Conservation (phyloP, 2,113 vertebrate species). For the Cairina moschata region DNA sequence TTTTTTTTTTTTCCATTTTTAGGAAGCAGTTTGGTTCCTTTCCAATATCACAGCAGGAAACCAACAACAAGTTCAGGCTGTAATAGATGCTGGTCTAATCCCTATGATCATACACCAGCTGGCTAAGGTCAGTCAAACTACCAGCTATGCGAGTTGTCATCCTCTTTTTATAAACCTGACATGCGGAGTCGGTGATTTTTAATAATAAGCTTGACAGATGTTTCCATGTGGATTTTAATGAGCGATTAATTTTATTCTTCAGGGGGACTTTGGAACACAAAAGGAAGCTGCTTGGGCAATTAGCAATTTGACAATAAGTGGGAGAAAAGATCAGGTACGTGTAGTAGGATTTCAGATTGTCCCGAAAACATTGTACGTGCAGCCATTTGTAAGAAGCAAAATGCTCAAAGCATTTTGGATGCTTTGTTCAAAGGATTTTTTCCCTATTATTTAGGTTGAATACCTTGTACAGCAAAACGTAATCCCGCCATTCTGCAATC, state of each 20-base stretch:
- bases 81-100: slow-evolving; percentile 97
- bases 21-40: slow-evolving; percentile 99
- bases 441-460: slow-evolving; percentile 86
- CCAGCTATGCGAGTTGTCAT: slow-evolving; percentile 53
- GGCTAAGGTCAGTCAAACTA: slow-evolving; percentile 89
- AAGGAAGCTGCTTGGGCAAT: slow-evolving; percentile 99
- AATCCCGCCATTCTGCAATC: slow-evolving; percentile 96
- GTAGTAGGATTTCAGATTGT: not conserved
- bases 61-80: slow-evolving; percentile 98
- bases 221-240: slow-evolving; percentile 53
- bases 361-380: not conserved
- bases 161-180: slow-evolving; percentile 63
- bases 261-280: slow-evolving; percentile 99
- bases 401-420: not conserved
- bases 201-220: slow-evolving; percentile 33
- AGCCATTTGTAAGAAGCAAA: not conserved
- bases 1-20: slow-evolving; percentile 62
- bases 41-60: slow-evolving; percentile 99
- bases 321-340: slow-evolving; percentile 97
- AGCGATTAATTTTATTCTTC: slow-evolving; percentile 67
- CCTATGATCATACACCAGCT: slow-evolving; percentile 99
- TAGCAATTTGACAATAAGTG: slow-evolving; percentile 99
- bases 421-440: not conserved
- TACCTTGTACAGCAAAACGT: slow-evolving; percentile 97
- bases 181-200: slow-evolving; percentile 27